A percentile compares a stretch with the other conserved stretches of the same genome.
Evolutionary conservation across 2,113 vertebrate genomes (phyloP).

Genomic region (Nanorana parkeri): DNA sequence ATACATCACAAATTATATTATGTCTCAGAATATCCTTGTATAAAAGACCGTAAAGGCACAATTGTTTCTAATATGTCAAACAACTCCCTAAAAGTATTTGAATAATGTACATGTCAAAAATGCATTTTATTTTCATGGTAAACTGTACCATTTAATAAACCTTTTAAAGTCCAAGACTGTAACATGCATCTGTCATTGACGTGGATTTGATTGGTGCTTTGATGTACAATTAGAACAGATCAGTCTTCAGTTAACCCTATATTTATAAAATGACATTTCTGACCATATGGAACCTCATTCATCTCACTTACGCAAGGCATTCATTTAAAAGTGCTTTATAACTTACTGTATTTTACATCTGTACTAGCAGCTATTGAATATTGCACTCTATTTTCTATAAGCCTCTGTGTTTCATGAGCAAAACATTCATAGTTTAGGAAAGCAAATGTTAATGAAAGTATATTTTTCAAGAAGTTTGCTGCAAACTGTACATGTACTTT

Average conservation of each 20-base stretch:
- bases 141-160: constrained; percentile 24
- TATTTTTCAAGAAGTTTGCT: background rate
- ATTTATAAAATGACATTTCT: constrained; percentile 19
- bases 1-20: no score
- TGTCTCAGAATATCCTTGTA: no score
- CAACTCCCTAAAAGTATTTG: background rate
- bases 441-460: background rate
- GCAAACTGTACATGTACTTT: background rate
- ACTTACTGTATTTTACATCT: constrained; percentile 38
- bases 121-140: background rate
- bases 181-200: background rate
- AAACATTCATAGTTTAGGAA: background rate
- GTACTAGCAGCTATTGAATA: constrained; percentile 19
- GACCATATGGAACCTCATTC: constrained; percentile 30
- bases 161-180: background rate
- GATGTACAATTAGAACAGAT: constrained; percentile 37
- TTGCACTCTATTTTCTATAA: constrained; percentile 16
- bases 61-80: no score
- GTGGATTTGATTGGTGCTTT: constrained; percentile 11
- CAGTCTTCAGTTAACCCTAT: constrained; percentile 6
- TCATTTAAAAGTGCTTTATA: constrained; percentile 27
- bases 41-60: no score
- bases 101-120: background rate
- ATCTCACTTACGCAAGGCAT: constrained; percentile 39
- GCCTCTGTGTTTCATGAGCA: background rate